A percentile compares a stretch with the other conserved stretches of the same genome.
Conservation (phyloP, 2,888 invertebrate species). For the Salticus scenicus region DNA sequence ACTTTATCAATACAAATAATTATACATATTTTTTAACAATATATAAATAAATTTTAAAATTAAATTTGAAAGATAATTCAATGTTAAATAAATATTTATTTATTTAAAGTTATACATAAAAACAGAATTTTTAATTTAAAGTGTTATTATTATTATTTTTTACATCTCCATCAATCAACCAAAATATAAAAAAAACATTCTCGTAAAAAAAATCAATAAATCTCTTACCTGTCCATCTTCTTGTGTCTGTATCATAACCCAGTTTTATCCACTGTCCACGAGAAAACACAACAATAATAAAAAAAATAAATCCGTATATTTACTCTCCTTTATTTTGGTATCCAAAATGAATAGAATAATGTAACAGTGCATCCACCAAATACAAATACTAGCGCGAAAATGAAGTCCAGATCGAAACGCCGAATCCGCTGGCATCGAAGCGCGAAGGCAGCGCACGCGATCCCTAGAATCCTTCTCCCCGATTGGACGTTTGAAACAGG, state of each 20-base stretch:
- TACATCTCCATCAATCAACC: too few relatives aligned
- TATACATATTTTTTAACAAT: too few relatives aligned
- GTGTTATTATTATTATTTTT: too few relatives aligned
- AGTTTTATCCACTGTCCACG: conserved; percentile 9
- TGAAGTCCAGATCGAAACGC: not conserved
- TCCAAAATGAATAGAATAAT: not conserved
- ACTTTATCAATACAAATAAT: too few relatives aligned
- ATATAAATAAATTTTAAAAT: too few relatives aligned
- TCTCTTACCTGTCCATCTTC: not conserved
- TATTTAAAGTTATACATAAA: too few relatives aligned
- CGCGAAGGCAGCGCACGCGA: not conserved
- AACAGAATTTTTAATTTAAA: too few relatives aligned
- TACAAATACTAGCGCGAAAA: conserved; percentile 8
- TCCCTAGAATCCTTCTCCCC: not conserved
- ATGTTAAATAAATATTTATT: too few relatives aligned
- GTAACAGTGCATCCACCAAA: not conserved
- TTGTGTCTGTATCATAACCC: not conserved
- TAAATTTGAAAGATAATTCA: too few relatives aligned
- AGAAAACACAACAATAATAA: not conserved
- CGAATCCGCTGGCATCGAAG: conserved; percentile 2
- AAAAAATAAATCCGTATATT: not conserved
- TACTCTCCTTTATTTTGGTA: not conserved
- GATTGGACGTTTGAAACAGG: not conserved
- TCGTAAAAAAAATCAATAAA: too few relatives aligned
- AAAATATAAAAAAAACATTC: too few relatives aligned